Evolutionary conservation across 2,113 vertebrate species (phyloP).

Genomic region (Okapia johnstoni): DNA sequence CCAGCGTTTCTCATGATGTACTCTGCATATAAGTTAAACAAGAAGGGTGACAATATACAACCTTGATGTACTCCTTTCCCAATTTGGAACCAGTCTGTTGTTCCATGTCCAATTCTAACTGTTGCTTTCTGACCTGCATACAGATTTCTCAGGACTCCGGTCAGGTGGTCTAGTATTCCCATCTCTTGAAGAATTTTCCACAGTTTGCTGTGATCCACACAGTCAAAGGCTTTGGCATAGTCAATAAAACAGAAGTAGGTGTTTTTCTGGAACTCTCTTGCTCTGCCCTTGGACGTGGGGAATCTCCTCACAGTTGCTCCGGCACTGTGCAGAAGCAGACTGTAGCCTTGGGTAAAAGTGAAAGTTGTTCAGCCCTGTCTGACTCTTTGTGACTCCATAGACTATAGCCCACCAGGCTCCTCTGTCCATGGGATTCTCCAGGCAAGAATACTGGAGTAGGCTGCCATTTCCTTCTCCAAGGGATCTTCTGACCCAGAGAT

Average conservation of each 20-base stretch:
- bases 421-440: neutral
- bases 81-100: neutral
- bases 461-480: neutral
- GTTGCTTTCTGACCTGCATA: neutral
- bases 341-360: neutral
- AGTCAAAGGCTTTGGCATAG: neutral
- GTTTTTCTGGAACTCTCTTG: neutral
- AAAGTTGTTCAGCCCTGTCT: neutral
- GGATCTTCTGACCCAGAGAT: neutral
- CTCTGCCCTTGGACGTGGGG: neutral
- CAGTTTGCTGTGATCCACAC: neutral
- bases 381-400: neutral
- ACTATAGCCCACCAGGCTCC: neutral
- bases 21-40: neutral
- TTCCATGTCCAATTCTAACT: neutral
- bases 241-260: neutral
- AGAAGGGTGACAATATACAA: neutral
- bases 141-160: neutral
- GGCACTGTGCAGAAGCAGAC: accelerated
- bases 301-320: neutral
- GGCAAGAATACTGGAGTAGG: neutral
- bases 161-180: neutral
- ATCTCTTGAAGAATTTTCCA: neutral
- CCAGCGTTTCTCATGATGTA: neutral
- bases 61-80: neutral